Percentiles rank a stretch among this genome's conserved stretches.
Conservation (phyloP, 2,797 vertebrate genomes). For the Yasuhikotakia modesta region DNA sequence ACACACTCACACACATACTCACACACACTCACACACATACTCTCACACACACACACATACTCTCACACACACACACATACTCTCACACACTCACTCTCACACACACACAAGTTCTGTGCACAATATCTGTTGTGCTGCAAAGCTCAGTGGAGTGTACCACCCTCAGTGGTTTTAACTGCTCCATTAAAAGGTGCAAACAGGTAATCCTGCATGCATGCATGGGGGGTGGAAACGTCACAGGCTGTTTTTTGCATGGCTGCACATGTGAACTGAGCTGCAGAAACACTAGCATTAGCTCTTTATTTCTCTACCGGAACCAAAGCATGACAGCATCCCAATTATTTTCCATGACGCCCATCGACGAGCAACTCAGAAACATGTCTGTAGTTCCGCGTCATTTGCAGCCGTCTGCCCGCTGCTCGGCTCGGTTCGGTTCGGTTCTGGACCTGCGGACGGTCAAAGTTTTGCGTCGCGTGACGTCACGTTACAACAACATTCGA, state of each 20-base stretch:
- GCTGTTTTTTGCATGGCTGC: constrained; percentile 33
- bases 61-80: too few species aligned
- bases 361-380: constrained; percentile 54
- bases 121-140: constrained; percentile 18
- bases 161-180: constrained; percentile 3
- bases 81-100: too few species aligned
- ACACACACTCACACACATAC: too few species aligned
- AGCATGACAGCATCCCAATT: constrained; percentile 55
- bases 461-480: constrained; percentile 39
- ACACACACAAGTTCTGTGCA: constrained; percentile 1
- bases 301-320: constrained; percentile 63
- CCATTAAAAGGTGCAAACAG: background rate
- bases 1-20: too few species aligned
- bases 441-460: constrained; percentile 32
- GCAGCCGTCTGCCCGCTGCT: constrained; percentile 30
- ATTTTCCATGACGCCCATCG: constrained; percentile 63
- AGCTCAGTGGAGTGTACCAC: constrained; percentile 9
- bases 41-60: too few species aligned
- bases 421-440: constrained; percentile 50
- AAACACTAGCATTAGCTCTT: constrained; percentile 69
- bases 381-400: constrained; percentile 42
- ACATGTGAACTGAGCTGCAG: constrained; percentile 49
- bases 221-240: too few species aligned
- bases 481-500: constrained; percentile 32
- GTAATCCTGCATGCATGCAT: background rate